Percentiles rank a stretch among this genome's conserved stretches.
Evolutionary conservation across 2,113 vertebrate species (phyloP).

Genomic region (Carlito syrichta): DNA sequence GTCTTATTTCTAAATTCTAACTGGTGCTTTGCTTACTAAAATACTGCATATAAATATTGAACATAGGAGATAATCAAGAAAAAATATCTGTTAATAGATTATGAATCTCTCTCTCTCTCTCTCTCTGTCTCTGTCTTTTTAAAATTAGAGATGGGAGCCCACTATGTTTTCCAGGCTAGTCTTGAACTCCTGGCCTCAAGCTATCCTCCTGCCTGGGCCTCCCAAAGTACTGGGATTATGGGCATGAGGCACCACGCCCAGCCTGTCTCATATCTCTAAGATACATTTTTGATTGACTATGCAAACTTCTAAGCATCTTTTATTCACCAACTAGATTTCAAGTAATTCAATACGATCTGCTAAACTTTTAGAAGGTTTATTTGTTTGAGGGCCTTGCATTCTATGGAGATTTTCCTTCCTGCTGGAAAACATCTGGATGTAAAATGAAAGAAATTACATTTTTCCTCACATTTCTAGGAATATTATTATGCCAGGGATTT

Average conservation of each 20-base stretch:
- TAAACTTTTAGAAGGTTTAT: conserved; percentile 63
- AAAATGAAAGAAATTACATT: conserved; percentile 69
- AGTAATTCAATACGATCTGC: conserved; percentile 36
- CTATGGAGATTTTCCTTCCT: conserved; percentile 67
- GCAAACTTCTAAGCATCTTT: conserved; percentile 46
- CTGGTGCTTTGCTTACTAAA: neutral
- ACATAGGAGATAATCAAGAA: neutral
- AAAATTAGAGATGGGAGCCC: too few relatives aligned
- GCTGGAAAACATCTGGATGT: conserved; percentile 68
- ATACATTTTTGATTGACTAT: conserved; percentile 53
- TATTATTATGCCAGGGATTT: conserved; percentile 60
- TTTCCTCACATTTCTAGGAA: conserved; percentile 66
- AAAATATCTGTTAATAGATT: conserved; percentile 8
- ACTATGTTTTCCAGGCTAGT: too few relatives aligned
- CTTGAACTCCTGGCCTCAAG: too few relatives aligned
- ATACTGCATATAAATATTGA: neutral
- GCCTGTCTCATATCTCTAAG: too few relatives aligned
- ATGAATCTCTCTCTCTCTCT: conserved; percentile 5
- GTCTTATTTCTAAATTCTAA: neutral
- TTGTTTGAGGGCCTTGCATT: conserved; percentile 60
- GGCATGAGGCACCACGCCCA: too few relatives aligned
- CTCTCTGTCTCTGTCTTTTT: too few relatives aligned
- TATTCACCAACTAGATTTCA: conserved; percentile 45
- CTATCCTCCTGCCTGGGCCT: too few relatives aligned
- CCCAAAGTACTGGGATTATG: too few relatives aligned